Base-by-base conservation (phyloP, 2,888 invertebrate genomes). In the Cetonia aurata region DNA sequence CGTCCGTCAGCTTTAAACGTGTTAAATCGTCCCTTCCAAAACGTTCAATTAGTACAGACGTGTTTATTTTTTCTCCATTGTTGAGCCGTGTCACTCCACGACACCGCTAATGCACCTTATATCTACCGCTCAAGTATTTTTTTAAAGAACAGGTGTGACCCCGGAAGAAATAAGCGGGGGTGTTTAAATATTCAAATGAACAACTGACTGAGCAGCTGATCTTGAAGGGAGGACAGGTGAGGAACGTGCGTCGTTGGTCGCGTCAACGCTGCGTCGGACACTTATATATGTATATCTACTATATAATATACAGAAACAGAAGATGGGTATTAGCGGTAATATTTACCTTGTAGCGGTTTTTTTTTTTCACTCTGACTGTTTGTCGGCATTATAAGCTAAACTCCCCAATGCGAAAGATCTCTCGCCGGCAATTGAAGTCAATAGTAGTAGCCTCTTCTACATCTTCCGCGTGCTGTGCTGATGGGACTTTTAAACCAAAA, bases 141-240 rank as follows among this genome's bases (percentile, higher is more conserved):
- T 65, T 48, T 50, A 65, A 65, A 50, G 42, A 77, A 77, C 78
- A 78, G 76, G 78, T 78, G 78, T 72, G 74, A 77, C 71, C 73
- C 77, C 75, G 76, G 77, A 76, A 77, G 72, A 70, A 71, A n/a
- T n/a, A n/a, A 72, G 76, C 75, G 76, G 78, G 78, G 77, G 78
- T 73, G 73, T 75, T 74, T 75, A 75, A 75, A 74, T 77, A 78
- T 78, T 78, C 75, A 78, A 78, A 78, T 77, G 76, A 78, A 75
- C 78, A 77, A 77, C 78, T 73, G 77, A 74, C 75, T 73, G 72
- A 76, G 77, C 77, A 77, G 77, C 77, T 77, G 77, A 77, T 77
- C 75, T 73, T 72, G 71, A 53, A 65, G 65, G 55, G 69, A 65
- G 72, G 77, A 77, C 77, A 77, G 77, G 77, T 77, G 77, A 75